phyloP scores from a whole-genome alignment of 1,140 invertebrate genomes.

The Phymastichus coffea region DNA sequence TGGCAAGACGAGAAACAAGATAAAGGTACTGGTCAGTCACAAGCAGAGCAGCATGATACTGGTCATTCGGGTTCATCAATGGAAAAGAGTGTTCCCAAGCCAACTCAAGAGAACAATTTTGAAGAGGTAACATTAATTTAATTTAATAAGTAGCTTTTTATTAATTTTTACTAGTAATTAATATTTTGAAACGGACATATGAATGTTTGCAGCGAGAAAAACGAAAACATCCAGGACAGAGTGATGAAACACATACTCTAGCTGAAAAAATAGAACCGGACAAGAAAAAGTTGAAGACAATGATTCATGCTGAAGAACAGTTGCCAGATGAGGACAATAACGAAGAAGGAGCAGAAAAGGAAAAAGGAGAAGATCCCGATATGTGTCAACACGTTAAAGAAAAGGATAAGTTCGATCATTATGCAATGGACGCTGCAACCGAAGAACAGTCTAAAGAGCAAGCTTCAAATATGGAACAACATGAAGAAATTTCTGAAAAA shows the following conservation, averaged over 20 bases:
- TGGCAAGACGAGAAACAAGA: conserved; percentile 52
- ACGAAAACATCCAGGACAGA: conserved; percentile 54
- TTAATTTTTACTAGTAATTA: not conserved
- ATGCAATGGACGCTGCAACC: conserved; percentile 71
- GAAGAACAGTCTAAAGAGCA: conserved; percentile 81
- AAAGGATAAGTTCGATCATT: conserved; percentile 66
- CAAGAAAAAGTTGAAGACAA: conserved; percentile 60
- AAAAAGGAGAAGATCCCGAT: conserved; percentile 62
- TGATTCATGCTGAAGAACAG: conserved; percentile 49
- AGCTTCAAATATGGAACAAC: conserved; percentile 62
- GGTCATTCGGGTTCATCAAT: conserved; percentile 54
- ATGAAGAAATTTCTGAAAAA: conserved; percentile 55
- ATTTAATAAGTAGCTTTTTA: not conserved
- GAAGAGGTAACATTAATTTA: not conserved
- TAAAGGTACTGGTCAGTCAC: conserved; percentile 57
- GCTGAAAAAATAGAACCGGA: conserved; percentile 51
- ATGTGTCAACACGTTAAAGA: conserved; percentile 86
- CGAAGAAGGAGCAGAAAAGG: conserved; percentile 53
- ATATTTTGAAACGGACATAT: not conserved
- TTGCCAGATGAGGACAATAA: conserved; percentile 55
- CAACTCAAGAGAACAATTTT: conserved; percentile 37
- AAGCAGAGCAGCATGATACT: conserved; percentile 52
- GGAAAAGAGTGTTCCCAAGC: conserved; percentile 36
- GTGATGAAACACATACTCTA: conserved; percentile 54
- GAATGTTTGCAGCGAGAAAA: conserved; percentile 38